These are phyloP conservation scores for Coryphaenoides rupestris DNA, from an alignment of 2,113 vertebrate genomes.

Conservation along the genomic window DNA sequence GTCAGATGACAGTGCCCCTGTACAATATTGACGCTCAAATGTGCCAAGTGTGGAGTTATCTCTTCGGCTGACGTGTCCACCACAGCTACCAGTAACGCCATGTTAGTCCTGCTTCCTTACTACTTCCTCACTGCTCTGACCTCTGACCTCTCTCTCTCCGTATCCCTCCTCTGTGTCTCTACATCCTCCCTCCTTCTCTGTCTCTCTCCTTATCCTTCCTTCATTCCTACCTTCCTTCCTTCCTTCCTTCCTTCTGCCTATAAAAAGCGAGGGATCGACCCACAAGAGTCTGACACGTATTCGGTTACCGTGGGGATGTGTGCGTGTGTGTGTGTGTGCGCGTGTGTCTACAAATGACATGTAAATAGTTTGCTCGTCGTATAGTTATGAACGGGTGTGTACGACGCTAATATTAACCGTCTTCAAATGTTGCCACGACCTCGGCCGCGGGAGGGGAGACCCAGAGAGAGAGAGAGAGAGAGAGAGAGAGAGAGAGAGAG, in stretches of 20 bases:
- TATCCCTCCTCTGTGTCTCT: conserved; percentile 13
- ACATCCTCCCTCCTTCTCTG: conserved; percentile 46
- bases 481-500: too few relatives aligned
- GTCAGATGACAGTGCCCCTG: conserved; percentile 93
- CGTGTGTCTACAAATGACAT: background rate
- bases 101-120: conserved; percentile 95
- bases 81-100: conserved; percentile 94
- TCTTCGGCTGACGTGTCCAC: conserved; percentile 90
- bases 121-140: conserved; percentile 74
- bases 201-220: conserved; percentile 23
- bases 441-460: background rate
- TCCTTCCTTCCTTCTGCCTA: background rate
- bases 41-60: conserved; percentile 95
- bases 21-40: conserved; percentile 95
- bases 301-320: background rate
- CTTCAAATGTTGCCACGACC: too few relatives aligned
- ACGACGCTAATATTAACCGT: background rate
- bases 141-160: conserved; percentile 56
- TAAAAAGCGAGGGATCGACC: background rate
- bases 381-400: background rate
- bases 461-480: too few relatives aligned
- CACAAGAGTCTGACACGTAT: too few relatives aligned
- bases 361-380: too few relatives aligned
- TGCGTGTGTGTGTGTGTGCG: too few relatives aligned
- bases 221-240: conserved; percentile 50